Conservation (phyloP, 2,888 invertebrate genomes). For the Lucinisca nassula region DNA sequence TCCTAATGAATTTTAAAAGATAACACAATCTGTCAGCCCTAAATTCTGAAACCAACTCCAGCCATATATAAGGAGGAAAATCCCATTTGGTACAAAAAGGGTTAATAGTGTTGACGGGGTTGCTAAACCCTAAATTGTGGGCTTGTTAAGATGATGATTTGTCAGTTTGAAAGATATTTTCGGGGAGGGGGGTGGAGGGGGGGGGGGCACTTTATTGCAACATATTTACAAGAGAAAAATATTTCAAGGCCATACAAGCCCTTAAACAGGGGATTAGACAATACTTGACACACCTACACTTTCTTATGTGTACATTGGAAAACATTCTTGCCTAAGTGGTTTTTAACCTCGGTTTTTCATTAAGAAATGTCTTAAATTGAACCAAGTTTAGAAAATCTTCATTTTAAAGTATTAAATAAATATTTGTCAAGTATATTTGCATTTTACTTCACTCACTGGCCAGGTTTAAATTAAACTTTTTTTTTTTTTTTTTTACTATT, state of each 20-base stretch:
- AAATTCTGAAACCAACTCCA: too few relatives aligned
- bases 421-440: not conserved
- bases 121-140: too few relatives aligned
- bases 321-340: not conserved
- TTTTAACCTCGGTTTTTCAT: not conserved
- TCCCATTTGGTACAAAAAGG: too few relatives aligned
- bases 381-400: not conserved
- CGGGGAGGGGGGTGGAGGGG: too few relatives aligned
- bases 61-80: too few relatives aligned
- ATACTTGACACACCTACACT: slow-evolving; percentile 1
- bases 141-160: too few relatives aligned
- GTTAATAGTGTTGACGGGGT: too few relatives aligned
- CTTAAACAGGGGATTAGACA: not conserved
- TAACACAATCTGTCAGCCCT: too few relatives aligned
- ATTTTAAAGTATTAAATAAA: not conserved
- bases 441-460: not conserved
- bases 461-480: not conserved
- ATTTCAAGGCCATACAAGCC: not conserved
- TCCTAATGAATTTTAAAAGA: too few relatives aligned
- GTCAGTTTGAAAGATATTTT: too few relatives aligned
- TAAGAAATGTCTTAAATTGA: not conserved
- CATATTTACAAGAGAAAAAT: not conserved
- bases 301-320: not conserved
- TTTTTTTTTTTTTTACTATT: not conserved
- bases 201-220: too few relatives aligned